Evolutionary conservation across 2,113 vertebrate genomes (phyloP), one percentile per base, ranked within the genome.

Genomic region (Malurus melanocephalus): DNA sequence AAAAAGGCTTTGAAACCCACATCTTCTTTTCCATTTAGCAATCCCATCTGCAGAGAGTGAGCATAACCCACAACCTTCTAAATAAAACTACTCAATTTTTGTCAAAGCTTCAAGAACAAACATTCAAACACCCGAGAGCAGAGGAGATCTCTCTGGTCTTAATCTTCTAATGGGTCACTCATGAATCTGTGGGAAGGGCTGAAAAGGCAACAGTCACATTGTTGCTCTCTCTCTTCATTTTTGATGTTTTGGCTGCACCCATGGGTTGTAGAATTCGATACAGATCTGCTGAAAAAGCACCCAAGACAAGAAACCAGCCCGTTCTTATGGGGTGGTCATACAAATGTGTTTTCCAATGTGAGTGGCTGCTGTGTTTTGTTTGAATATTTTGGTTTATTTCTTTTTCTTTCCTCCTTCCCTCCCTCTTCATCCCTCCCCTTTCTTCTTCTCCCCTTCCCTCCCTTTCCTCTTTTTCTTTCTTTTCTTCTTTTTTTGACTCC

Each of bases 21-120:
- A 43, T 24, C 20, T 71, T 46, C 51, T 72, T 0, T 3, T 0
- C 5, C n/a, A n/a, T n/a, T n/a, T n/a, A n/a, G n/a, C n/a, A n/a
- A n/a, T n/a, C n/a, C 8, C 4, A 13, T 28, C 27, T 76, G 28
- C 55, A 59, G 9, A 48, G 7, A 65, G 4, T 9, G 69, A 92
- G 4, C 4, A 40, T 21, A 85, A 53, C 5, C 7, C 33, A 65
- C 16, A 38, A 65, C 6, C 6, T 73, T 77, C 38, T 69, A 26
- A 43, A 2, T 52, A 45, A 73, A n/a, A 27, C 16, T 80, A 5
- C 17, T 65, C 9, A 53, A 2, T 6, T 53, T 59, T 42, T 61
- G 24, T 74, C 61, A n/a, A 75, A 53, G 6, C 5, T 48, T 64
- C 1, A 48, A 61, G 17, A 33, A 32, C 5, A 52, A 66, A n/a